Conservation (phyloP, 2,888 invertebrate species). For the Willowsia nigromaculata region DNA sequence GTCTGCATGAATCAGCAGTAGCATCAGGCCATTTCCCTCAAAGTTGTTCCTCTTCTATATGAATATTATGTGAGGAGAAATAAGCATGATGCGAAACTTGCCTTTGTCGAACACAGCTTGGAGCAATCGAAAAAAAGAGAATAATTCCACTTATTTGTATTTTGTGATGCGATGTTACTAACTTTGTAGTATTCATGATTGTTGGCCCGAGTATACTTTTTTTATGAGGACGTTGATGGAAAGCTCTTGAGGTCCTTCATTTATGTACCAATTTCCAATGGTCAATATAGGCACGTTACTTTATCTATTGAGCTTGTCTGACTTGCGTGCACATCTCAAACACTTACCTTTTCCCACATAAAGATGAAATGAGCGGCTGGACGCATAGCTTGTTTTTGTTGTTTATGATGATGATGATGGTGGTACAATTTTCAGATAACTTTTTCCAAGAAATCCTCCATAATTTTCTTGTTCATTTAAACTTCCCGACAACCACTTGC, state of each 20-base stretch:
- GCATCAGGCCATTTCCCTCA: conserved; percentile 48
- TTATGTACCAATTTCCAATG: neutral
- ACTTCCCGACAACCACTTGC: conserved; percentile 67
- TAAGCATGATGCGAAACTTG: conserved; percentile 35
- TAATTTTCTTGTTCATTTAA: conserved; percentile 68
- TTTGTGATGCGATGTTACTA: conserved; percentile 48
- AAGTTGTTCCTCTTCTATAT: neutral
- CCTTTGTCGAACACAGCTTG: conserved; percentile 60
- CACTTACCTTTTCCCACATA: conserved; percentile 45
- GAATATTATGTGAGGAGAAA: too few species aligned
- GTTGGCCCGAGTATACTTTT: neutral
- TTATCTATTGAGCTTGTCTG: neutral
- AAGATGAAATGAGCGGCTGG: conserved; percentile 36
- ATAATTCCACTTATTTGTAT: conserved; percentile 47
- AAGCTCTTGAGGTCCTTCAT: neutral
- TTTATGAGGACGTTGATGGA: neutral
- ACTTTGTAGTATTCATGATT: conserved; percentile 54
- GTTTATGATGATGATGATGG: conserved; percentile 35
- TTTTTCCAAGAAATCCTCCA: conserved; percentile 70
- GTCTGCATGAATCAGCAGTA: conserved; percentile 30
- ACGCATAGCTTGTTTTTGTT: conserved; percentile 56
- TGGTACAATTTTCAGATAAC: conserved; percentile 64
- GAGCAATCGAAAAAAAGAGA: conserved; percentile 44
- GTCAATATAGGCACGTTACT: neutral
- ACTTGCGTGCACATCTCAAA: conserved; percentile 53